Evolutionary conservation across 2,888 invertebrate species (phyloP), one percentile per base, ranked within the genome.

Genomic region (Hymenopus coronatus): DNA sequence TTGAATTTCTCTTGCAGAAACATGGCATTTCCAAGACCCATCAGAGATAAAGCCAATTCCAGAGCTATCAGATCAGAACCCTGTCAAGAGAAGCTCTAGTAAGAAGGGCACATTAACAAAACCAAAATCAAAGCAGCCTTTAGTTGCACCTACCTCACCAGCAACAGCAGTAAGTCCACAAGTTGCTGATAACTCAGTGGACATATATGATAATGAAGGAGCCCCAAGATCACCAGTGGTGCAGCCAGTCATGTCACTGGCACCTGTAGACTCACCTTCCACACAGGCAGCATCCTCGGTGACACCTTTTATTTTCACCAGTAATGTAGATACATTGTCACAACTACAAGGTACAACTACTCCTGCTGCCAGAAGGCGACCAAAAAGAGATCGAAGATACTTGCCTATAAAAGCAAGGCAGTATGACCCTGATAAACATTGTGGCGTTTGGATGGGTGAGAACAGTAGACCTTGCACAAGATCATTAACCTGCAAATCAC

Each of bases 381-480:
- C 85, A 30, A 89, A 89, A 87, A 30, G 54, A 30, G 86, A 87
- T 30, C 28, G 89, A 9, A 89, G 83, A 54, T 85, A 82, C 40
- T 83, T 89, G 20, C 89, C 89, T 82, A 28, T 88, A 12, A 94
- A 93, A 89, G 94, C 94, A 90, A 94, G 97, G 90, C 96, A 97
- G 92, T 97, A 96, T 93, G 97, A 97, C 93, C 96, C 97, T 28
- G 96, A 97, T 92, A 95, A 96, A 91, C 97, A 97, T 92, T 97
- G 97, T 93, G 98, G 97, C 3, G 97, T 97, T 27, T 93, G 95
- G 91, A 95, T 92, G 81, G 91, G 92, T 30, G 96, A 96, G 91
- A 95, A 95, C 90, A 94, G 94, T 7, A 96, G 96, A 91, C 97
- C 96, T 0, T 97, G 97, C 93, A 97, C 97, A 88, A 94, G 97